These are phyloP conservation scores for Peribatodes rhomboidaria DNA, from an alignment of 2,888 invertebrate genomes.

Conservation along the genomic window DNA sequence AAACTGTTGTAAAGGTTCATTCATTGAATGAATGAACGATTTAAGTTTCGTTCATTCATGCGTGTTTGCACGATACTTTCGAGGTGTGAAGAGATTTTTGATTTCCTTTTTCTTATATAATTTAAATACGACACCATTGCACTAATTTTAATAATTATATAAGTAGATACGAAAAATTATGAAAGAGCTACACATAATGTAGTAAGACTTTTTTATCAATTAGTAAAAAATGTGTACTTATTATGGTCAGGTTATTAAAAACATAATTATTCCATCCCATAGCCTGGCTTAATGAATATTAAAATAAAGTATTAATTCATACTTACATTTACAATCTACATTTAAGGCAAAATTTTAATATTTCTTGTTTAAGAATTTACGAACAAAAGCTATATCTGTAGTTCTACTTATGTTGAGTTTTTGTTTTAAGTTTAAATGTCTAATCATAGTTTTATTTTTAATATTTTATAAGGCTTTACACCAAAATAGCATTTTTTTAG, in stretches of 20 bases:
- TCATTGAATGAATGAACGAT: not conserved
- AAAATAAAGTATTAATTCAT: not conserved
- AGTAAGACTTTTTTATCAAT: not conserved
- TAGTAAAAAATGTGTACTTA: not conserved
- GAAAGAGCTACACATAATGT: not conserved
- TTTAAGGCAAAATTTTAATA: no score
- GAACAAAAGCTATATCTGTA: not conserved
- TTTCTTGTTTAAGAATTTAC: no score
- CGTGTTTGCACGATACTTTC: not conserved
- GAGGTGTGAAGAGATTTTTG: no score
- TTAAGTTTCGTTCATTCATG: not conserved
- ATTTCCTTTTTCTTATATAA: not conserved
- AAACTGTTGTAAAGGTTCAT: not conserved
- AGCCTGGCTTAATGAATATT: not conserved
- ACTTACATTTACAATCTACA: not conserved
- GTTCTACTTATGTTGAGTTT: not conserved
- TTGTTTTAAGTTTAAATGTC: not conserved
- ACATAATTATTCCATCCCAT: not conserved
- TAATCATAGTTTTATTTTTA: not conserved
- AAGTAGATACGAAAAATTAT: not conserved
- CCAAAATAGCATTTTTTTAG: conserved; percentile 1
- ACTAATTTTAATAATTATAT: not conserved
- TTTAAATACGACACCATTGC: conserved; percentile 7
- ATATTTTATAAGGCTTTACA: conserved; percentile 1
- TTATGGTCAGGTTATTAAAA: not conserved